These are phyloP conservation scores for Lutra lutra DNA, from an alignment of 2,797 vertebrate species.

Conservation along the genomic window DNA sequence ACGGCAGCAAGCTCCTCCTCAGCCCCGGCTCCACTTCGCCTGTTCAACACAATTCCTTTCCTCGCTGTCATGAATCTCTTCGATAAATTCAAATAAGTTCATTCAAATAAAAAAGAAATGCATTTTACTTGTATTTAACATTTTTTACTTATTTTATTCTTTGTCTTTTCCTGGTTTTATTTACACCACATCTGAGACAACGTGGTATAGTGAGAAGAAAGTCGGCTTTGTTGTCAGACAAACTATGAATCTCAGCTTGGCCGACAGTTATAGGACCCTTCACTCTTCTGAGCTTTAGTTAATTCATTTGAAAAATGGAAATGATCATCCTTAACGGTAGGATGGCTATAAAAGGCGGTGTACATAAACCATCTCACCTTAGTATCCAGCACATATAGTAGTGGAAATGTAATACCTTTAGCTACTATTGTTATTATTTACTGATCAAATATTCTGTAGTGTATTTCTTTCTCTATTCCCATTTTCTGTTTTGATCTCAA, in stretches of 20 bases:
- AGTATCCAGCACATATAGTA: not conserved
- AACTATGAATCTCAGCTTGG: not conserved
- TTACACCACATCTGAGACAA: not conserved
- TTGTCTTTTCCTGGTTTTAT: not conserved
- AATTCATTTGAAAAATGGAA: not conserved
- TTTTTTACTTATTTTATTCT: not conserved
- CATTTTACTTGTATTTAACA: not conserved
- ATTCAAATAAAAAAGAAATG: conserved; percentile 8
- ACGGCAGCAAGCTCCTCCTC: not conserved
- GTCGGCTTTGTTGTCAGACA: not conserved
- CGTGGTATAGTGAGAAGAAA: not conserved
- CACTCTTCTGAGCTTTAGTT: not conserved
- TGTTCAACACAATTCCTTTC: not conserved
- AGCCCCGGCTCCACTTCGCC: not conserved
- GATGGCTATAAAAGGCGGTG: not conserved
- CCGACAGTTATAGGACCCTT: not conserved
- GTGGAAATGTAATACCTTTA: not conserved
- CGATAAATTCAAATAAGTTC: not conserved
- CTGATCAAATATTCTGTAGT: not conserved
- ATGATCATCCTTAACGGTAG: not conserved
- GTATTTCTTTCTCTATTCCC: not conserved
- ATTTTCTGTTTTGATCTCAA: not conserved
- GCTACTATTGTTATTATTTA: not conserved
- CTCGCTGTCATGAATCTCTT: not conserved
- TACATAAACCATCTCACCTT: not conserved